Percentiles rank a stretch among this genome's conserved stretches.
phyloP scores from a whole-genome alignment of 2,888 invertebrate species.

The Diarsia brunnea region DNA sequence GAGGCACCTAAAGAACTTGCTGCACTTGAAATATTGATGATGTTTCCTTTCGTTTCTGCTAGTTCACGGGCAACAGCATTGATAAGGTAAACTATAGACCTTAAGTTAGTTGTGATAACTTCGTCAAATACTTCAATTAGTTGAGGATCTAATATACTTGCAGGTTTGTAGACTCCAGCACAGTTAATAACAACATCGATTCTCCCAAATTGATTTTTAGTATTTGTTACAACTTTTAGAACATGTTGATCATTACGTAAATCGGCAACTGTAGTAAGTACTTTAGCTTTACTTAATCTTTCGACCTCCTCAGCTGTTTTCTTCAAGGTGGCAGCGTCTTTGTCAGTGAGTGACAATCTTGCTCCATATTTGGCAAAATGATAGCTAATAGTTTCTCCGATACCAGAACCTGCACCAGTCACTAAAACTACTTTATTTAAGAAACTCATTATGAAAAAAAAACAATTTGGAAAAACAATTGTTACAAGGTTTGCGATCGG shows the following conservation, averaged over 20 bases:
- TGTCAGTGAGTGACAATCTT: slow-evolving; percentile 72
- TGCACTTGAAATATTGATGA: slow-evolving; percentile 75
- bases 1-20: slow-evolving; percentile 32
- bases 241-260: slow-evolving; percentile 69
- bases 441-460: slow-evolving; percentile 71
- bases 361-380: slow-evolving; percentile 75
- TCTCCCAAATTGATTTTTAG: slow-evolving; percentile 68
- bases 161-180: slow-evolving; percentile 66
- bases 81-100: slow-evolving; percentile 71
- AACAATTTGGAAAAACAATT: slow-evolving; percentile 18
- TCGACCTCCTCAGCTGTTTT: slow-evolving; percentile 68
- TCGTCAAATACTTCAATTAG: slow-evolving; percentile 70
- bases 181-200: slow-evolving; percentile 76
- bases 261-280: slow-evolving; percentile 69
- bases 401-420: slow-evolving; percentile 75
- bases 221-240: slow-evolving; percentile 68
- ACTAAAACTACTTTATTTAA: slow-evolving; percentile 74
- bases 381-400: slow-evolving; percentile 74
- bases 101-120: slow-evolving; percentile 71
- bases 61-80: slow-evolving; percentile 66
- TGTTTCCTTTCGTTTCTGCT: slow-evolving; percentile 70
- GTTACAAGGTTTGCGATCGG: slow-evolving; percentile 3
- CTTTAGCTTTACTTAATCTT: slow-evolving; percentile 68
- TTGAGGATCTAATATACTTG: slow-evolving; percentile 64
- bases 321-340: slow-evolving; percentile 66